Base-by-base conservation (phyloP, 2,113 vertebrate species). In the Hassar affinis region DNA sequence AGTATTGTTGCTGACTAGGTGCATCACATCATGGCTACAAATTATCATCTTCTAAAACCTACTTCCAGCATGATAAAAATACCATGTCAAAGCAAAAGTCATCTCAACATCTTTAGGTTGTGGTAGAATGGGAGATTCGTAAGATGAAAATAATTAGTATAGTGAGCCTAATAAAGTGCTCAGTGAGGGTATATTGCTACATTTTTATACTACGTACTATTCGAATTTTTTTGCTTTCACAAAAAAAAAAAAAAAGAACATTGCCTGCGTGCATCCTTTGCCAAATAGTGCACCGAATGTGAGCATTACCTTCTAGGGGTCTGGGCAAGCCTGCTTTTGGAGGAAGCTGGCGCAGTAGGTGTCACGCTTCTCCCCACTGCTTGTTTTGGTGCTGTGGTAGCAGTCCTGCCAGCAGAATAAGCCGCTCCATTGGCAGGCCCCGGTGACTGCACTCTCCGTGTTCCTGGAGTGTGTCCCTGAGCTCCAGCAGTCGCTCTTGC, bases 301-400 rank as follows among this genome's bases (percentile, higher is more conserved):
- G 17, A 20, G n/a, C 15, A 30, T 91, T 86, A 96, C 97, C 96
- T 96, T 86, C 91, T 95, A 84, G 93, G 57, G 0, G 95, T 91
- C 11, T 96, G 91, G 1, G 89, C 45, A 0, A 95, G 86, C 90
- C 94, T 96, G 79, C 91, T 93, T 90, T 93, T 94, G 35, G 93
- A 90, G 83, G 91, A 86, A 0, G 92, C 68, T 4, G 91, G 4
- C 49, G 38, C 80, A 22, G 92, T 20, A 0, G 87, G 89, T 20
- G 81, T 90, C 33, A 90, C 77, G 0, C 91, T 91, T 78, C 95
- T 93, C 0, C 93, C 57, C 27, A 91, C 56, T 0, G 89, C 64
- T 10, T 85, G 68, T 84, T 94, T 95, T n/a, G 89, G 90, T 35
- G 78, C 85, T 0, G 90, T 88, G n/a, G 86, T 71, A 20, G 91